These are phyloP conservation scores for Gallinago nigripennis DNA, from an alignment of 2,797 vertebrate genomes.

Conservation along the genomic window DNA sequence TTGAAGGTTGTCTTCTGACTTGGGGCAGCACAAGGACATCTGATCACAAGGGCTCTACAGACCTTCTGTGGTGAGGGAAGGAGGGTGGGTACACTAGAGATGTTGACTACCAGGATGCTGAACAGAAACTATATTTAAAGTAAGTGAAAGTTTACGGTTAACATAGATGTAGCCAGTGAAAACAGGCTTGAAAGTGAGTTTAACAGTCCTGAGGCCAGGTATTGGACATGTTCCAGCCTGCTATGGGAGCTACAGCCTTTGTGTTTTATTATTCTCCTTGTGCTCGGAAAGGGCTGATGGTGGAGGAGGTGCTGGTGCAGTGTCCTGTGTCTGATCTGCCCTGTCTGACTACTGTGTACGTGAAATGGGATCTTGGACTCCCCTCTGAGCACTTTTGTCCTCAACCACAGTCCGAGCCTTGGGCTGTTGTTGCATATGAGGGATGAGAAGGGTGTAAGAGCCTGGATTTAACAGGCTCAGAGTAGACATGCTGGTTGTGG, in stretches of 20 bases:
- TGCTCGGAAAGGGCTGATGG: not conserved
- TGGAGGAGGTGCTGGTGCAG: not conserved
- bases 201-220: not conserved
- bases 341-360: rapidly evolving
- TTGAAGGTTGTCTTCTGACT: not conserved
- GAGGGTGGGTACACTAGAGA: not conserved
- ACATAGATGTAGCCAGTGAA: not conserved
- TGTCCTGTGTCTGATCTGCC: not conserved
- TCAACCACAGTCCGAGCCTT: not conserved
- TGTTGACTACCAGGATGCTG: not conserved
- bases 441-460: not conserved
- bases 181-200: not conserved
- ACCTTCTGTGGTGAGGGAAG: not conserved
- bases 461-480: not conserved
- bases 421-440: not conserved
- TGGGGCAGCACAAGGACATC: not conserved
- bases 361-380: not conserved
- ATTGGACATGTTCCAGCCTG: not conserved
- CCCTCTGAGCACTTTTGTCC: not conserved
- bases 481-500: not conserved
- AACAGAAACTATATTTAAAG: not conserved
- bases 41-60: not conserved
- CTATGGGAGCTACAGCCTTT: not conserved
- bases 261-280: not conserved
- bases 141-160: not conserved